Conservation (phyloP, 2,888 invertebrate species). For the Tipula unca region DNA sequence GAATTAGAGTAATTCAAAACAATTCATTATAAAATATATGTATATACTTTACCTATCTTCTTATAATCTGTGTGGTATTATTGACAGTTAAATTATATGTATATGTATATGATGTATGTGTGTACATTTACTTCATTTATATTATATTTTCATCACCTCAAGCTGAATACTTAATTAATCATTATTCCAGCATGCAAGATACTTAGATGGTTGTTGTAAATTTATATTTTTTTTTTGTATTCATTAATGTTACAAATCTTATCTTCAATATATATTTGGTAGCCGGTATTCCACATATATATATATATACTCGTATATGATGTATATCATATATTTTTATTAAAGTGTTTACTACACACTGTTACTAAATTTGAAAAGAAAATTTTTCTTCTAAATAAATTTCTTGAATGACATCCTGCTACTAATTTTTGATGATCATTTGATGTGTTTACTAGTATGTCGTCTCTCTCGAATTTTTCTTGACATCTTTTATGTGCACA, state of each 20-base stretch:
- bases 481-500: not conserved
- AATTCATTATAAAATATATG: not conserved
- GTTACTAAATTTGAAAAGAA: not conserved
- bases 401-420: not conserved
- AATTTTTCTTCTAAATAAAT: not conserved
- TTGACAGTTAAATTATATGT: not conserved
- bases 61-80: not conserved
- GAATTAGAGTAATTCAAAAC: not conserved
- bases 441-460: not conserved
- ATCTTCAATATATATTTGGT: not conserved
- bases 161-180: not conserved
- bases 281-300: not conserved
- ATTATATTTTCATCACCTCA: not conserved
- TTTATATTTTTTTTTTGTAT: not conserved
- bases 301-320: not conserved
- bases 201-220: not conserved
- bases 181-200: not conserved
- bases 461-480: not conserved
- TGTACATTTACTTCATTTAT: not conserved
- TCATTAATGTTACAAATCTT: not conserved
- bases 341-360: not conserved
- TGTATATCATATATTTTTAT: not conserved
- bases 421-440: not conserved
- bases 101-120: not conserved
- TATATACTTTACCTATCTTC: not conserved